Evolutionary conservation across 2,113 vertebrate genomes (phyloP).

Genomic region (Diglossa brunneiventris): DNA sequence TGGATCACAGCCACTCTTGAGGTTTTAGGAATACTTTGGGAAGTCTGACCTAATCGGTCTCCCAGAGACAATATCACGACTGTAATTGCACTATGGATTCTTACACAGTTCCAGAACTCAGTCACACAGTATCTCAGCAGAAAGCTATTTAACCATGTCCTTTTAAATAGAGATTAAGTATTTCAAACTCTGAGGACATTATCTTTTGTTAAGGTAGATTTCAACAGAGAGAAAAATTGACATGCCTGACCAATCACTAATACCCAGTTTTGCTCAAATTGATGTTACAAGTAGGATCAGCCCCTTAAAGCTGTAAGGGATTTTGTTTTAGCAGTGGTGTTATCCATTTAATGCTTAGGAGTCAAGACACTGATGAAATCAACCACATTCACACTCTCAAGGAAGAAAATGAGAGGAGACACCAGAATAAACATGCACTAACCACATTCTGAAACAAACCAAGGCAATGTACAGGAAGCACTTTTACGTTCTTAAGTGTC

Average conservation of each 20-base stretch:
- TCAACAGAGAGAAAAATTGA: neutral
- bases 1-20: neutral
- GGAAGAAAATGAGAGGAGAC: neutral
- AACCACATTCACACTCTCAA: neutral
- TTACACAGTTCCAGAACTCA: neutral
- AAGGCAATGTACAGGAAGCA: neutral
- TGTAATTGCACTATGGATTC: slow-evolving; percentile 12
- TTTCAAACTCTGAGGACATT: neutral
- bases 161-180: neutral
- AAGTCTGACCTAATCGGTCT: slow-evolving; percentile 28
- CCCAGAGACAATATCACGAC: neutral
- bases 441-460: neutral
- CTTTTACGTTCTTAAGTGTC: neutral
- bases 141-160: slow-evolving; percentile 28
- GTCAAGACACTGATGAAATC: neutral
- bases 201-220: neutral
- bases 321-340: neutral
- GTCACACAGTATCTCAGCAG: neutral
- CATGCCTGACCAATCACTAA: neutral
- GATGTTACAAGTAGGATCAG: neutral
- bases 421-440: neutral
- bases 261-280: neutral
- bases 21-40: slow-evolving; percentile 12
- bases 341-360: neutral
- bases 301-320: neutral